Conservation (phyloP, 1,140 invertebrate species). For the Tetragonula clypearis region DNA sequence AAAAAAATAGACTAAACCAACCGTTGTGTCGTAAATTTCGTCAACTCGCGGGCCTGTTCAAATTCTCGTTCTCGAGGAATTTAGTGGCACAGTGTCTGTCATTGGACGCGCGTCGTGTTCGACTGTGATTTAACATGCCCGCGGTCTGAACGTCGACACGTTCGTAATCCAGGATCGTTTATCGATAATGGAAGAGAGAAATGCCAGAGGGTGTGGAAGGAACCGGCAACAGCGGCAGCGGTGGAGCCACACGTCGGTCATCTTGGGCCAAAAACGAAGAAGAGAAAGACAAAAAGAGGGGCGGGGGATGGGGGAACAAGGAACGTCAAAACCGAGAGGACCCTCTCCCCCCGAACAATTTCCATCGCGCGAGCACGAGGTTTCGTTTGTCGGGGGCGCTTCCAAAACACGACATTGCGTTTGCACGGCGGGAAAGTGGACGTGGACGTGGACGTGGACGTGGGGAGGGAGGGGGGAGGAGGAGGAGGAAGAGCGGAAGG, state of each 20-base stretch:
- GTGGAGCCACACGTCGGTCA: neutral
- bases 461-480: constrained; percentile 8
- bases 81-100: too few relatives aligned
- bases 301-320: neutral
- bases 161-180: neutral
- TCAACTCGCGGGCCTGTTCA: too few relatives aligned
- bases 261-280: neutral
- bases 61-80: too few relatives aligned
- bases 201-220: neutral
- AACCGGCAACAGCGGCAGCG: too few relatives aligned
- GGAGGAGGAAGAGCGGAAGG: constrained; percentile 1
- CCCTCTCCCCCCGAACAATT: neutral
- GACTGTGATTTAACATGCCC: too few relatives aligned
- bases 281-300: neutral
- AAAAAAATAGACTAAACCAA: neutral
- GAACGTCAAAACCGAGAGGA: constrained; percentile 19
- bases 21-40: neutral
- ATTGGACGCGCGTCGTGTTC: too few relatives aligned
- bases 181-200: neutral
- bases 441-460: constrained; percentile 16
- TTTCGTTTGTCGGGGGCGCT: constrained; percentile 64
- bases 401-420: constrained; percentile 66
- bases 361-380: constrained; percentile 38
- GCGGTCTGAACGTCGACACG: neutral
- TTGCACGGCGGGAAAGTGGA: constrained; percentile 60